Conservation (phyloP, 2,113 vertebrate genomes). For the Sitta europaea region DNA sequence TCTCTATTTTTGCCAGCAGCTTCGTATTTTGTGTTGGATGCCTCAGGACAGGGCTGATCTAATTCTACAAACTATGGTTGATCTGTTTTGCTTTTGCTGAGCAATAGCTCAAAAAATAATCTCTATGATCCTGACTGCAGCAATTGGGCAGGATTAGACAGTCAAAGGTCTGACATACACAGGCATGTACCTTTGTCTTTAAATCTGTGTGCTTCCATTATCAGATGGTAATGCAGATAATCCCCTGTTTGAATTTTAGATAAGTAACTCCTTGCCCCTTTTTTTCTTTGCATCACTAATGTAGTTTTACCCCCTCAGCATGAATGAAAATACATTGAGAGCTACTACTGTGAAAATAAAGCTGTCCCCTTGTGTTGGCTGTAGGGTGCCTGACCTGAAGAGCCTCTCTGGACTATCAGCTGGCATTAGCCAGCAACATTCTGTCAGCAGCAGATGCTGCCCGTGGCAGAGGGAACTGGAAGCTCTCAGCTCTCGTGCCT, state of each 20-base stretch:
- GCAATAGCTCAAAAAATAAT: constrained; percentile 45
- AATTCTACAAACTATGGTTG: constrained; percentile 33
- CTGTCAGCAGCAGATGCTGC: background rate
- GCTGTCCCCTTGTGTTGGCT: background rate
- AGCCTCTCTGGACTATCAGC: background rate
- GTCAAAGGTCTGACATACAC: background rate
- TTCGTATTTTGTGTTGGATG: constrained; percentile 6
- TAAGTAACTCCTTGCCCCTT: background rate
- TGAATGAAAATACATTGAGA: background rate
- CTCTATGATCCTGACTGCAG: constrained; percentile 10
- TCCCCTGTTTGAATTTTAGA: background rate
- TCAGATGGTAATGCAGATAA: background rate
- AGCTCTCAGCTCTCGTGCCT: background rate
- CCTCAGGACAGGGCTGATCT: background rate
- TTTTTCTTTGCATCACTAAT: background rate
- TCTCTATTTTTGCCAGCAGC: background rate
- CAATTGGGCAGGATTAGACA: constrained; percentile 48
- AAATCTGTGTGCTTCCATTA: background rate
- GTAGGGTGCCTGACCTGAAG: background rate
- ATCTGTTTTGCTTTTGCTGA: constrained; percentile 43
- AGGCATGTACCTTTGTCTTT: constrained; percentile 6
- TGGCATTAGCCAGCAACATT: background rate
- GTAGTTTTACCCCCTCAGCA: background rate
- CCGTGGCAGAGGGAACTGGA: background rate
- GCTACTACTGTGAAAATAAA: background rate